Evolutionary conservation across 2,888 invertebrate species (phyloP).

Genomic region (Coremacera marginata): DNA sequence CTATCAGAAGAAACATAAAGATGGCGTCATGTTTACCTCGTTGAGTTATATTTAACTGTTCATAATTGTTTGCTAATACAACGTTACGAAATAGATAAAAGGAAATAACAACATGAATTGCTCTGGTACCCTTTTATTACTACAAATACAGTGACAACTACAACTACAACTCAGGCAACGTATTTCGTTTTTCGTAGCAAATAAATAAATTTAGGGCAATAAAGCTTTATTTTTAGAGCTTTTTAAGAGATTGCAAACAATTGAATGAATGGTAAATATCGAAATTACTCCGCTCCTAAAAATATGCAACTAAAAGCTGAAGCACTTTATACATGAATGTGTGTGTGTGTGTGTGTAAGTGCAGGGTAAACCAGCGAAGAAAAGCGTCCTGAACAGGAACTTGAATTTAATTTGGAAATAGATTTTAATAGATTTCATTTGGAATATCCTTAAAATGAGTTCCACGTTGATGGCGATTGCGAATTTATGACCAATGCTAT

Average conservation of each 20-base stretch:
- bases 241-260: conserved; percentile 20
- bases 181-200: conserved; percentile 6
- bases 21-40: not conserved
- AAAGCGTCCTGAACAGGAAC: not conserved
- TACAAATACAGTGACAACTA: not conserved
- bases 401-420: conserved; percentile 41
- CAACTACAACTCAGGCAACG: not conserved
- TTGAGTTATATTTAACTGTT: not conserved
- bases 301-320: conserved; percentile 22
- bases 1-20: no score
- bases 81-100: conserved; percentile 5
- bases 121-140: conserved; percentile 11
- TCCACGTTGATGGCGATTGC: not conserved
- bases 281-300: conserved; percentile 5
- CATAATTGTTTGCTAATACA: not conserved
- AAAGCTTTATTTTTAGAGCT: conserved; percentile 18
- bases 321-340: not conserved
- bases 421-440: conserved; percentile 39
- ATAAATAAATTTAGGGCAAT: not conserved
- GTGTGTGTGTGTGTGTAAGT: not conserved
- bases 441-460: conserved; percentile 24
- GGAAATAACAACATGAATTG: not conserved
- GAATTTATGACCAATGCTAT: conserved; percentile 14
- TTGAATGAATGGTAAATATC: conserved; percentile 23
- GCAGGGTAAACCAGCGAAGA: not conserved